phyloP scores from a whole-genome alignment of 1,140 invertebrate species.

The Meloidogyne hapla region DNA sequence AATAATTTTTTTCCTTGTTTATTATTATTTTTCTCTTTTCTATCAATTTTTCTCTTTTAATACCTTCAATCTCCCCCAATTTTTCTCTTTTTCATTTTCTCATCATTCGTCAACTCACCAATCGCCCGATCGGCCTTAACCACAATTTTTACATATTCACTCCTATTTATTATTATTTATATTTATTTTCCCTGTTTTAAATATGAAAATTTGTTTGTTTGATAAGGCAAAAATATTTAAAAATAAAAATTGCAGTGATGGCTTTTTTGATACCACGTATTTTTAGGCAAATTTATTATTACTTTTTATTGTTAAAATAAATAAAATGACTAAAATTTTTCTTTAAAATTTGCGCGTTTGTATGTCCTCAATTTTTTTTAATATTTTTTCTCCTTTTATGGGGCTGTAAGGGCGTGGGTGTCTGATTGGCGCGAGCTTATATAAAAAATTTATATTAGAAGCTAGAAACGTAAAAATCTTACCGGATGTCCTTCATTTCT shows the following conservation, averaged over 20 bases:
- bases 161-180: background rate
- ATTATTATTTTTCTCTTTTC: background rate
- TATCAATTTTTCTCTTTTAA: background rate
- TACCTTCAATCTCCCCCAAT: background rate
- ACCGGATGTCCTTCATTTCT: no score
- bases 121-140: background rate
- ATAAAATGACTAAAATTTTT: no score
- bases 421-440: no score
- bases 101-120: background rate
- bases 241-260: background rate
- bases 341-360: no score
- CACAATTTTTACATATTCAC: background rate
- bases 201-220: background rate
- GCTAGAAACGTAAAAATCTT: no score
- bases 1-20: background rate
- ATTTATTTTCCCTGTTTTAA: background rate
- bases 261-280: background rate
- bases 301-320: no score
- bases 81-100: background rate
- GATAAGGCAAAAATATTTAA: background rate
- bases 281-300: background rate
- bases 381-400: no score
- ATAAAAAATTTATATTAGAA: no score
- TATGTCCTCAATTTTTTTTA: no score
- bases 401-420: no score